Base-by-base conservation (phyloP, 53 echinoderm and acorn worm genomes). In the Actinopyga echinites region DNA sequence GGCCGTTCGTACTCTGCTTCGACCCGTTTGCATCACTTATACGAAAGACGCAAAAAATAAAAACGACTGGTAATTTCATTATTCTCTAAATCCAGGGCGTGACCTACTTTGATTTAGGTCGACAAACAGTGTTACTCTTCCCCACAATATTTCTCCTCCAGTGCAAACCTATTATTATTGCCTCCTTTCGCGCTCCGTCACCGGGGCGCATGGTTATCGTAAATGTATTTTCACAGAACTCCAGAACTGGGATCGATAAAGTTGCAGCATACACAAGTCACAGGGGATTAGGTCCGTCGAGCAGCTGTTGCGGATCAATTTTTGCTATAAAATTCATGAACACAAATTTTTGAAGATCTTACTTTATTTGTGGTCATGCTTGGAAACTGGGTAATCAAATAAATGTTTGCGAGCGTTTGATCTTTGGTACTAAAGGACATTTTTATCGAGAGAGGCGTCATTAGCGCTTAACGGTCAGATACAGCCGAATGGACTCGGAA, bases 31-130 rank as follows among this genome's bases (percentile, higher is more conserved):
- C 71, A 44, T 71, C 71, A 71, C 42, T 49, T 13, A 49, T 49
- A 49, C 49, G 23, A 40, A 71, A 40, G 71, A 71, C 40, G 10
- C 19, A 42, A 40, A 38, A 40, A 20, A 71, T 71, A 10, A 71
- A 22, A 37, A 42, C 43, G 40, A n/a, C 40, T 40, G 40, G 10
- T 71, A 71, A 69, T 69, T 40, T 22, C n/a, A 40, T 69, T 69
- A 69, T 24, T 44, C 44, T 24, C 8, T 20, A 8, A 69, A 69
- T 42, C 69, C 40, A 69, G 69, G 44, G 69, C 69, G 21, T 69
- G 69, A 69, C 69, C 69, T 44, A 69, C 42, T 69, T 69, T 40
- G 69, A 69, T 69, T 34, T 65, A 65, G 65, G 36, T 65, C 65
- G 65, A 19, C 36, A 65, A 65, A 65, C 65, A 65, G 65, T 34